phyloP scores from a whole-genome alignment of 2,888 invertebrate species.

The Dorcus parallelipipedus region DNA sequence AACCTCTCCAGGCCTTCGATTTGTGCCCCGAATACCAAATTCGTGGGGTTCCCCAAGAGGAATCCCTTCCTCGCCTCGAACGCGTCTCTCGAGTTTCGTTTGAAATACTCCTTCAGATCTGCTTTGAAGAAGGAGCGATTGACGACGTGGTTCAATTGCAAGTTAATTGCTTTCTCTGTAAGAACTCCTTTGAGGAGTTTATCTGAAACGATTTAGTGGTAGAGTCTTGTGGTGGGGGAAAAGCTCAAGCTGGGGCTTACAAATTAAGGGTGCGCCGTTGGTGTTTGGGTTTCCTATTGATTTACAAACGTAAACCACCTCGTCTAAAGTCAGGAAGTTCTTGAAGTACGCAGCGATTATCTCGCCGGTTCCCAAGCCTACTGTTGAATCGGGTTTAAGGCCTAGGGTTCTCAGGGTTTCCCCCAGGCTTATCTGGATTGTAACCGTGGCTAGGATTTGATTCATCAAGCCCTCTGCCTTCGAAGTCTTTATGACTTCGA shows the following conservation, averaged over 20 bases:
- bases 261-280: too few species aligned
- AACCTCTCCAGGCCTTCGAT: too few species aligned
- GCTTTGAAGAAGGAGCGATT: too few species aligned
- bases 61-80: too few species aligned
- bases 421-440: conserved; percentile 52
- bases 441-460: conserved; percentile 33
- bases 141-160: too few species aligned
- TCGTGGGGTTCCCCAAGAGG: too few species aligned
- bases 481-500: conserved; percentile 5
- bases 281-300: neutral
- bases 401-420: conserved; percentile 51
- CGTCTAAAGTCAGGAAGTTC: conserved; percentile 46
- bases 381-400: conserved; percentile 55
- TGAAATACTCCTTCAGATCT: too few species aligned
- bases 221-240: too few species aligned
- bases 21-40: too few species aligned
- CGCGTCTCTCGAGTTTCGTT: too few species aligned
- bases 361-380: conserved; percentile 61
- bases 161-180: too few species aligned
- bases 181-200: neutral
- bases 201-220: neutral
- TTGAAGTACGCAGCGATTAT: conserved; percentile 7
- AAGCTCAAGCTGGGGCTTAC: too few species aligned
- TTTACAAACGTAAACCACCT: conserved; percentile 52
- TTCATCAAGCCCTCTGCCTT: neutral